A percentile compares a stretch with the other conserved stretches of the same genome.
phyloP scores from a whole-genome alignment of 35 echinoderm and acorn worm genomes.

The Nesometra sesokonis region DNA sequence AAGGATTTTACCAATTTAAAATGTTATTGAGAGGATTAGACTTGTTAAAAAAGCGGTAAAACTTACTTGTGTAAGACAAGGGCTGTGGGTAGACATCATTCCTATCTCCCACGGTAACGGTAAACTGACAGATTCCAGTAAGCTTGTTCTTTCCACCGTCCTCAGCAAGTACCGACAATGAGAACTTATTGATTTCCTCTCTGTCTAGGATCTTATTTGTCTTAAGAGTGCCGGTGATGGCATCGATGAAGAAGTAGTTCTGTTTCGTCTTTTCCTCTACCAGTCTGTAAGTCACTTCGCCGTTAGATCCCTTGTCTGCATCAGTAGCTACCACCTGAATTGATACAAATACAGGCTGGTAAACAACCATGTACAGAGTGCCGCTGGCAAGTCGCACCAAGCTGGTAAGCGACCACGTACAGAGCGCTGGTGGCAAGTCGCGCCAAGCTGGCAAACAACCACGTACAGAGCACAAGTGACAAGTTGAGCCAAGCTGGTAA shows the following conservation, averaged over 20 bases:
- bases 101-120: conserved; percentile 44
- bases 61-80: neutral
- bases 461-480: no score
- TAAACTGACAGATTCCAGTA: conserved; percentile 57
- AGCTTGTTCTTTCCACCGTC: conserved; percentile 44
- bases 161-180: conserved; percentile 35
- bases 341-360: no score
- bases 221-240: conserved; percentile 35
- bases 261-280: conserved; percentile 12
- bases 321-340: conserved; percentile 70
- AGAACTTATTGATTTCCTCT: conserved; percentile 23
- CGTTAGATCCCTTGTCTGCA: conserved; percentile 67
- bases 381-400: no score
- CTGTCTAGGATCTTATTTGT: conserved; percentile 31
- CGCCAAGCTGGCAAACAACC: no score
- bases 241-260: conserved; percentile 49
- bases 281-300: conserved; percentile 44
- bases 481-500: no score
- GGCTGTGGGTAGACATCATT: conserved; percentile 47
- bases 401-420: no score
- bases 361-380: no score
- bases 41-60: neutral
- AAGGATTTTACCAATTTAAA: no score
- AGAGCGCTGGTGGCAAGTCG: no score
- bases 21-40: no score